phyloP scores from a whole-genome alignment of 2,888 invertebrate genomes.

The Trissolcus brochymenae region DNA sequence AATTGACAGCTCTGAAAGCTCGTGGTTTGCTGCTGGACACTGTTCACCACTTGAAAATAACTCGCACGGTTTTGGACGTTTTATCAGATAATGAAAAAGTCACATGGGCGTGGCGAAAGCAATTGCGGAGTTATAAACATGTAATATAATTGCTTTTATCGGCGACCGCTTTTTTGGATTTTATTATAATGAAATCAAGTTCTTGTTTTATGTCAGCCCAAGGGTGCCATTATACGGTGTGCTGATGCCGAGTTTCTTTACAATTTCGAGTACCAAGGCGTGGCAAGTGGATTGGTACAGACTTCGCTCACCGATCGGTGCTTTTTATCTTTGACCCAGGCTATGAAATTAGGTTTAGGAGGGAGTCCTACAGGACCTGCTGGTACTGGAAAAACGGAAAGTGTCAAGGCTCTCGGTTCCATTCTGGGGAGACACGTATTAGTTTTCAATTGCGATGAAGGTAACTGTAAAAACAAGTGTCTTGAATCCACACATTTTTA shows the following conservation, averaged over 20 bases:
- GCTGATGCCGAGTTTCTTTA: slow-evolving; percentile 96
- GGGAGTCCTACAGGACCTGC: slow-evolving; percentile 99
- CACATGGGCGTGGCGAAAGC: slow-evolving; percentile 95
- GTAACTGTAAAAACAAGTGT: slow-evolving; percentile 55
- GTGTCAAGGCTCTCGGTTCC: slow-evolving; percentile 95
- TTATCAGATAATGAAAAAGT: slow-evolving; percentile 63
- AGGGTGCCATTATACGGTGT: slow-evolving; percentile 88
- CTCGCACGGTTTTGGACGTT: slow-evolving; percentile 84
- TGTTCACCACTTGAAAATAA: slow-evolving; percentile 91
- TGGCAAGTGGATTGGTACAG: slow-evolving; percentile 94
- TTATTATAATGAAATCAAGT: too few relatives aligned
- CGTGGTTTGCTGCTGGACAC: slow-evolving; percentile 95
- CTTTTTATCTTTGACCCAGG: slow-evolving; percentile 97
- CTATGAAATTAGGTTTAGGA: slow-evolving; percentile 95
- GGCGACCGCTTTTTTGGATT: too few relatives aligned
- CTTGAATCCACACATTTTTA: background rate
- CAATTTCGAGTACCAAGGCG: slow-evolving; percentile 99
- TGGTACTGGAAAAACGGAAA: slow-evolving; percentile 99
- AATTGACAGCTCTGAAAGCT: slow-evolving; percentile 88
- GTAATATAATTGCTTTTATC: slow-evolving; percentile 5
- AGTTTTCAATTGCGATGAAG: slow-evolving; percentile 98
- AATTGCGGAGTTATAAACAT: slow-evolving; percentile 81
- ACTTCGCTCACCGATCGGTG: slow-evolving; percentile 98
- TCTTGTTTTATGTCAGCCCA: slow-evolving; percentile 62
- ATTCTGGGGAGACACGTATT: slow-evolving; percentile 95